Conservation (phyloP, 1,140 invertebrate genomes). For the Drosophila baimaii region DNA sequence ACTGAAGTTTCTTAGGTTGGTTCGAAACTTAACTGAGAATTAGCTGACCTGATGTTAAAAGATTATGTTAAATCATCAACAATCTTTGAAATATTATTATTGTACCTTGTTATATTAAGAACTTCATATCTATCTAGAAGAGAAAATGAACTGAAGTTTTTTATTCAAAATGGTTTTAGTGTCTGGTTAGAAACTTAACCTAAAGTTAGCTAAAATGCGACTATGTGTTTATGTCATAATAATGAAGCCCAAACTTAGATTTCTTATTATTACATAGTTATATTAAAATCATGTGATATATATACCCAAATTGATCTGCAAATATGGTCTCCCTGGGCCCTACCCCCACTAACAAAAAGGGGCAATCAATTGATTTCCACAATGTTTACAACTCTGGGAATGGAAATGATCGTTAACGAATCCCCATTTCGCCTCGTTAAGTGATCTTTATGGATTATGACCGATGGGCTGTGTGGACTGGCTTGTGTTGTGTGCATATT, state of each 20-base stretch:
- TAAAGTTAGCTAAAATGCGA: not conserved
- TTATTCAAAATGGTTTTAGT: too few relatives aligned
- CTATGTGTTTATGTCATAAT: not conserved
- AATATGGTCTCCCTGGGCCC: not conserved
- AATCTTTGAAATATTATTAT: too few relatives aligned
- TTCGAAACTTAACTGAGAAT: not conserved
- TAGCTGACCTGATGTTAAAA: not conserved
- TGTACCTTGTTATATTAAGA: not conserved
- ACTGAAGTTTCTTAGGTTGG: too few relatives aligned
- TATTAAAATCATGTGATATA: too few relatives aligned
- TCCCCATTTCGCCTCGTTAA: conserved; percentile 34
- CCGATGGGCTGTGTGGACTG: conserved; percentile 21
- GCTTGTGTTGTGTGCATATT: conserved; percentile 16
- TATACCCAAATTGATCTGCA: not conserved
- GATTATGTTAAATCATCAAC: not conserved
- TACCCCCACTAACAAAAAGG: not conserved
- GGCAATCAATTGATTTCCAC: conserved; percentile 20
- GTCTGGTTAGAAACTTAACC: too few relatives aligned
- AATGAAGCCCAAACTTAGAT: too few relatives aligned
- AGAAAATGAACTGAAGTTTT: too few relatives aligned
- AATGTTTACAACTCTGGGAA: conserved; percentile 27
- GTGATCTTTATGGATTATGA: conserved; percentile 44
- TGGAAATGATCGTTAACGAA: conserved; percentile 22
- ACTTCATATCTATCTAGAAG: too few relatives aligned
- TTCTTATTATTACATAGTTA: too few relatives aligned